Conservation (phyloP, 2,797 vertebrate genomes). For the Notolabrus celidotus region DNA sequence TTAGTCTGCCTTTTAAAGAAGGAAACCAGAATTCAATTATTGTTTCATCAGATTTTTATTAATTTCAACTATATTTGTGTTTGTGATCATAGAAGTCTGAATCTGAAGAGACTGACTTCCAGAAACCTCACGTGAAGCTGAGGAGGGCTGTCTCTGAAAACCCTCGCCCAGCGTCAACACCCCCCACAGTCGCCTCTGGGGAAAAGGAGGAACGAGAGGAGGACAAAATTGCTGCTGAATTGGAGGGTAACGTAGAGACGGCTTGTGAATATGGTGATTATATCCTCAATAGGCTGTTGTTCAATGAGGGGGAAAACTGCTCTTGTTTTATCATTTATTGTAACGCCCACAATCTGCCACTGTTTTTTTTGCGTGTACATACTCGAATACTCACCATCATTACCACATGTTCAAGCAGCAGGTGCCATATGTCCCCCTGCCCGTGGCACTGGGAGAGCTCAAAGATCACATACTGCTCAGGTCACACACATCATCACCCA, state of each 20-base stretch:
- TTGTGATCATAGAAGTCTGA: slow-evolving; percentile 87
- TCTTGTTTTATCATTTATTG: slow-evolving; percentile 42
- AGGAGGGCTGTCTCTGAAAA: slow-evolving; percentile 92
- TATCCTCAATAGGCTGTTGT: slow-evolving; percentile 21
- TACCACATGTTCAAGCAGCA: slow-evolving; percentile 80
- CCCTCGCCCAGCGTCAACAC: slow-evolving; percentile 93
- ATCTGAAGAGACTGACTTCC: slow-evolving; percentile 91
- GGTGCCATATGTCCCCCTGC: slow-evolving; percentile 79
- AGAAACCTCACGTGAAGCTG: slow-evolving; percentile 95
- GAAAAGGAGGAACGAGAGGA: slow-evolving; percentile 91
- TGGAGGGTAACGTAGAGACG: slow-evolving; percentile 87
- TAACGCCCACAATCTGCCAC: slow-evolving; percentile 36
- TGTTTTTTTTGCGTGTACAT: slow-evolving; percentile 24
- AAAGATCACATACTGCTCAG: slow-evolving; percentile 77
- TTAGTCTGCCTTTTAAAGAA: neutral
- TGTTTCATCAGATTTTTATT: too few relatives aligned
- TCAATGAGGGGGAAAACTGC: slow-evolving; percentile 35
- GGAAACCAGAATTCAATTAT: neutral
- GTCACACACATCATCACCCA: slow-evolving; percentile 75
- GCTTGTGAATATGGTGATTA: slow-evolving; percentile 3
- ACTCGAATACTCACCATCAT: slow-evolving; percentile 52
- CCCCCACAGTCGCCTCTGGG: slow-evolving; percentile 90
- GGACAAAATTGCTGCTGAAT: slow-evolving; percentile 90
- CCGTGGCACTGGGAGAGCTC: slow-evolving; percentile 66
- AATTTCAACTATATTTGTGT: neutral